Evolutionary conservation across 2,888 invertebrate species (phyloP), one percentile per base, ranked within the genome.

Genomic region (Scaptomyza tumidula): DNA sequence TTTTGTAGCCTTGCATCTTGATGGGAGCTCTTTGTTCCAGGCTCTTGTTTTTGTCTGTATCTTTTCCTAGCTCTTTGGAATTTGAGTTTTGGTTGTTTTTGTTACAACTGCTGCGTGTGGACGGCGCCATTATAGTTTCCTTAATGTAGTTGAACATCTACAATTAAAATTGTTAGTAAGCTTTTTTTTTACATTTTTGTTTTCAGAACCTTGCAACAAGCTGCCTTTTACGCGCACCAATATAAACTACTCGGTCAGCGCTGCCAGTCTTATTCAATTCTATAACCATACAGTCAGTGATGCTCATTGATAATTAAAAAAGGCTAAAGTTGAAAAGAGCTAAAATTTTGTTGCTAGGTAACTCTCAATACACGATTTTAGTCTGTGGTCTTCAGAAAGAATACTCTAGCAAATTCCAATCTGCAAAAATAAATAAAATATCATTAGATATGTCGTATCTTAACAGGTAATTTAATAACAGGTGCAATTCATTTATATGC

Each of bases 1-100:
- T 89, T 86, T 92, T 92, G 62, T 90, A 92, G 35, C 92, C 92
- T 57, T 90, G 89, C 87, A 92, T 90, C 62, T 66, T 71, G 24
- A 46, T 46, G 33, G 45, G 35, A 41, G 44, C 27, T 19, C 50
- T 6, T 5, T 46, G 49, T 58, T 58, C 52, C 13, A 10, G 50
- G 10, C 3, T 45, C n/a, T 59, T 54, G 27, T 71, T 56, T 50
- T 49, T 82, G 57, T 73, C 61, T 44, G 50, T 68, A 44, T 64
- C 67, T 46, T 71, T 78, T 58, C 67, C 64, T n/a, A 44, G 6
- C 44, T 19, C 58, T 53, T 62, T 61, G 44, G n/a, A 33, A 24
- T 13, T 33, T 16, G 45, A 46, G 16, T 16, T 58, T 44, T 54
- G 56, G 24, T 48, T 63, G 46, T 13, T 41, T 27, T 65, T 69